Percentiles rank a stretch among this genome's conserved stretches.
Conservation (phyloP, 1,140 invertebrate species). For the Gonatopus flavifemur region DNA sequence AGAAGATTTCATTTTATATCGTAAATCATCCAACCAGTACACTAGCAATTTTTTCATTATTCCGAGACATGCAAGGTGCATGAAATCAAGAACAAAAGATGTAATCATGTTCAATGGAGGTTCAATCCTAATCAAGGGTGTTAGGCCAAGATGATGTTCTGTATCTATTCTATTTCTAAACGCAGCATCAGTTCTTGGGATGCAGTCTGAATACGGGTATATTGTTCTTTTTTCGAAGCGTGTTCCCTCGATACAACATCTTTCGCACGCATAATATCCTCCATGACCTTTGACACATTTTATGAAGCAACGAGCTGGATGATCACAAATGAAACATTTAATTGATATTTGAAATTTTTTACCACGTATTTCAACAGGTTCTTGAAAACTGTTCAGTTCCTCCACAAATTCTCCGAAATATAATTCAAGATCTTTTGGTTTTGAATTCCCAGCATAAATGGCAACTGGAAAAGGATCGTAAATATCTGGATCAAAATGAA, state of each 20-base stretch:
- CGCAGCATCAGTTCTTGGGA: conserved; percentile 13
- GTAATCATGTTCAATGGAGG: too few species aligned
- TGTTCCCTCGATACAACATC: conserved; percentile 10
- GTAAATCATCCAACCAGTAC: too few species aligned
- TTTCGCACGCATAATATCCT: conserved; percentile 16
- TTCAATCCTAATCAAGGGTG: conserved; percentile 19
- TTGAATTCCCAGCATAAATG: conserved; percentile 15
- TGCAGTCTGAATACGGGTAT: conserved; percentile 12
- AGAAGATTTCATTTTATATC: too few species aligned
- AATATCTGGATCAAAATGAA: conserved; percentile 6
- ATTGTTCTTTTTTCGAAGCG: conserved; percentile 6
- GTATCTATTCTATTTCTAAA: conserved; percentile 13
- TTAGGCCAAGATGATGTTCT: conserved; percentile 16
- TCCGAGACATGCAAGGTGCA: too few species aligned
- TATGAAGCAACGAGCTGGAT: conserved; percentile 14
- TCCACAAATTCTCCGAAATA: conserved; percentile 14
- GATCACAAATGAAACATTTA: conserved; percentile 23
- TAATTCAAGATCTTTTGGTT: conserved; percentile 10
- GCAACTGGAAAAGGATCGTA: conserved; percentile 18
- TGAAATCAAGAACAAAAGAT: too few species aligned
- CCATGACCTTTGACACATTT: conserved; percentile 24
- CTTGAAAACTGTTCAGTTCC: conserved; percentile 10
- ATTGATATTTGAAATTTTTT: conserved; percentile 7
- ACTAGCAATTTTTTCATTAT: too few species aligned
- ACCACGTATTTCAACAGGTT: conserved; percentile 2